A percentile compares a stretch with the other conserved stretches of the same genome.
Conservation (phyloP, 2,888 invertebrate genomes). For the Stegophylla sp. region DNA sequence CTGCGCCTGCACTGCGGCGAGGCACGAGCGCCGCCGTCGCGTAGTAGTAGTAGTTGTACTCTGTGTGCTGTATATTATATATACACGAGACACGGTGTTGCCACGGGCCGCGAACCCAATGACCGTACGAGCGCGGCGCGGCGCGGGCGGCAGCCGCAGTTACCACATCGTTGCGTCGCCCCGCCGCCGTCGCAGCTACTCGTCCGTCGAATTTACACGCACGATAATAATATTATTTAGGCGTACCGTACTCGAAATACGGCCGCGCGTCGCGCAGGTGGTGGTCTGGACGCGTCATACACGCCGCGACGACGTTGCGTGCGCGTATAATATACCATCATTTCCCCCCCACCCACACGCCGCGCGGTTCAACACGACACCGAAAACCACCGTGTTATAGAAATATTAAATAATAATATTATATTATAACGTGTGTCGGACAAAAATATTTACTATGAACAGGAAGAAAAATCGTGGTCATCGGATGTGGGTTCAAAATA, state of each 20-base stretch:
- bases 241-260: background rate
- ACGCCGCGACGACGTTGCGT: constrained; percentile 20
- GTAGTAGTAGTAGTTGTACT: too few relatives aligned
- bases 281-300: constrained; percentile 50
- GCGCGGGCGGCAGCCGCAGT: background rate
- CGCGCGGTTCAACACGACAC: too few relatives aligned
- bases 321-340: too few relatives aligned
- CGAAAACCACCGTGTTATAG: background rate
- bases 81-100: constrained; percentile 51
- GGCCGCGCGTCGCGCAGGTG: constrained; percentile 41
- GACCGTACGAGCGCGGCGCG: constrained; percentile 9
- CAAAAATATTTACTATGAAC: background rate
- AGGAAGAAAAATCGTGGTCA: background rate
- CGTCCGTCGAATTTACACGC: background rate
- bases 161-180: background rate
- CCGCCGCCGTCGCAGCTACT: background rate
- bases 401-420: too few relatives aligned
- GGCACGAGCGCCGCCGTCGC: constrained; percentile 26
- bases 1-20: constrained; percentile 50
- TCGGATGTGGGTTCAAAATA: too few relatives aligned
- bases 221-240: background rate
- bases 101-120: constrained; percentile 48
- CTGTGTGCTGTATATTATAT: too few relatives aligned
- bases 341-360: too few relatives aligned
- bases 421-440: constrained; percentile 12